Evolutionary conservation across 2,888 invertebrate genomes (phyloP).

Genomic region (Autographa gamma): DNA sequence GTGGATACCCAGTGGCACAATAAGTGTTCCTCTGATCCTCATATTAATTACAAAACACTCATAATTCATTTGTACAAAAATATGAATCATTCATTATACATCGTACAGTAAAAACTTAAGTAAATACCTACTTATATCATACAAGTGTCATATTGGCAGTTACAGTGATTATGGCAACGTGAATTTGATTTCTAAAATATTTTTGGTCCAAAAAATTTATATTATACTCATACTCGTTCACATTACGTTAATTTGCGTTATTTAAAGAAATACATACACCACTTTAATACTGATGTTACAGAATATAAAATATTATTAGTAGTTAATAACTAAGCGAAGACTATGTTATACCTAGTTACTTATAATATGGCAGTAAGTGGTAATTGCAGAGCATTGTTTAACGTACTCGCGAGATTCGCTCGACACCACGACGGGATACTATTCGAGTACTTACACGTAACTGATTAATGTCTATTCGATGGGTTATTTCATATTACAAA

Average conservation of each 20-base stretch:
- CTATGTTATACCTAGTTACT: constrained; percentile 83
- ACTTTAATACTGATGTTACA: constrained; percentile 87
- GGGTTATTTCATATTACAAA: constrained; percentile 76
- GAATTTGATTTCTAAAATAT: constrained; percentile 86
- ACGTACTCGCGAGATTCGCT: constrained; percentile 82
- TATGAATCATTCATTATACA: constrained; percentile 69
- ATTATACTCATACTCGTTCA: constrained; percentile 78
- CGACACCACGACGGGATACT: constrained; percentile 71
- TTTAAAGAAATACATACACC: constrained; percentile 84
- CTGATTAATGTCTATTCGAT: constrained; percentile 83
- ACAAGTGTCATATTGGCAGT: constrained; percentile 87
- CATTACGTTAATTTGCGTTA: constrained; percentile 72
- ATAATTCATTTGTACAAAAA: constrained; percentile 78
- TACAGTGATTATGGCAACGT: constrained; percentile 86
- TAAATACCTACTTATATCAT: constrained; percentile 64
- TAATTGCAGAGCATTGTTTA: constrained; percentile 74
- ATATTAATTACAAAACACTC: constrained; percentile 56
- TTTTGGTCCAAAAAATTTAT: constrained; percentile 86
- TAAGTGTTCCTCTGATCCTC: constrained; percentile 43
- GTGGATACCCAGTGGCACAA: constrained; percentile 56
- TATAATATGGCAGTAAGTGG: constrained; percentile 88
- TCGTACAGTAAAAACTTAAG: constrained; percentile 62
- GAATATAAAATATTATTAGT: constrained; percentile 78
- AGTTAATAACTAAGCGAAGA: constrained; percentile 83
- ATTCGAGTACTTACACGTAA: constrained; percentile 78